Evolutionary conservation across 2,888 invertebrate species (phyloP), one percentile per base, ranked within the genome.

Genomic region (Campoletis raptor): DNA sequence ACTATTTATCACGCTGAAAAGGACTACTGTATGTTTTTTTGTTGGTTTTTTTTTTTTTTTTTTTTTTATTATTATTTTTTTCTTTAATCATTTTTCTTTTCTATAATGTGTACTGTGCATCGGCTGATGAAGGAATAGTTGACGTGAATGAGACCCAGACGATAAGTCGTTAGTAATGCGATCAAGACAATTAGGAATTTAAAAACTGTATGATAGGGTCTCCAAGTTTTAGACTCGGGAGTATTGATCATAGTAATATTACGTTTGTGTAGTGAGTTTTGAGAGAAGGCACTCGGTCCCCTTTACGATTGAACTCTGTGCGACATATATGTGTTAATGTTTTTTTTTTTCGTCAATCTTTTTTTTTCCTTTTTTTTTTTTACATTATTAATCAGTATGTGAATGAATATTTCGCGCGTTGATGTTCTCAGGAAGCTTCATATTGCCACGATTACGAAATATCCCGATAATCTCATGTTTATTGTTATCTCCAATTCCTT

Each of bases 251-350:
- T 87, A 64, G 87, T 85, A 88, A 90, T 89, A 88, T 87, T 90
- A 88, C 90, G 89, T 90, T 87, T 88, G 70, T 88, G 91, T 89
- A 91, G 89, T 89, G 88, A 89, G 86, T 88, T 88, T 88, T 82
- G 83, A 30, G 88, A 86, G 93, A 94, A 94, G 94, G 92, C 94
- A 94, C 93, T 91, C 94, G 94, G 94, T 94, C 94, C 94, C 94
- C 94, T 94, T 94, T 94, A 94, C 94, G 91, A 90, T 90, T 87
- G 93, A 94, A 94, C 94, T 93, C 93, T 89, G 92, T 91, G 90
- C 93, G 92, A 89, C 89, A 91, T 93, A 93, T 90, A 37, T n/a
- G 8, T 24, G 15, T 73, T 10, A 37, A 18, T 48, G 24, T 93
- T 89, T 89, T 90, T 92, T 92, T 83, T 90, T 93, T 89, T 88